phyloP scores from a whole-genome alignment of 2,113 vertebrate genomes.

The Rhagologus leucostigma region DNA sequence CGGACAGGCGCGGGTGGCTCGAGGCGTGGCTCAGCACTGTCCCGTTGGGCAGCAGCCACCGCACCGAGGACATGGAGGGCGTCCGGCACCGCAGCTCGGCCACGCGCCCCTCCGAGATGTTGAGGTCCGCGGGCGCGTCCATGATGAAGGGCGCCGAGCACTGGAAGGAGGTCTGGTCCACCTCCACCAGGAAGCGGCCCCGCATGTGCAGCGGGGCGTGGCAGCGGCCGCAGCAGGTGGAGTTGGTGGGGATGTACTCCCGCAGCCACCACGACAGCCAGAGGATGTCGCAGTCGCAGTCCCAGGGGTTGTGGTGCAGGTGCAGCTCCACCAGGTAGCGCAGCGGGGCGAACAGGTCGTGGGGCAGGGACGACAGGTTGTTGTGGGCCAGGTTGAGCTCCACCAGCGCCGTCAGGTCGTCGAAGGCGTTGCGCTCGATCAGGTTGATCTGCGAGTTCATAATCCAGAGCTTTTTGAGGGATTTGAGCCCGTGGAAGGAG shows the following conservation, averaged over 20 bases:
- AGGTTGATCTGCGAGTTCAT: constrained; percentile 94
- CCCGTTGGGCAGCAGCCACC: constrained; percentile 93
- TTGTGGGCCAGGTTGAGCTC: constrained; percentile 99
- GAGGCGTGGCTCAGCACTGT: constrained; percentile 94
- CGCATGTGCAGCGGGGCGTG: constrained; percentile 88
- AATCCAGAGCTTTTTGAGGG: constrained; percentile 96
- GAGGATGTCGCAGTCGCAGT: constrained; percentile 94
- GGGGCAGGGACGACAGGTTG: constrained; percentile 93
- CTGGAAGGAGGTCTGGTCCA: constrained; percentile 91
- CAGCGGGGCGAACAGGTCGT: constrained; percentile 93
- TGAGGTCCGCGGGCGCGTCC: constrained; percentile 90
- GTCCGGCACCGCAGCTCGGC: constrained; percentile 93
- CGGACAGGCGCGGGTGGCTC: constrained; percentile 86
- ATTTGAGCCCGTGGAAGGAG: constrained; percentile 89
- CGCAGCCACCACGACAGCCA: constrained; percentile 97
- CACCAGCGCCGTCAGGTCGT: constrained; percentile 91
- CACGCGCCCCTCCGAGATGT: constrained; percentile 92
- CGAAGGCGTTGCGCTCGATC: constrained; percentile 96
- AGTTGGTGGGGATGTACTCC: constrained; percentile 96
- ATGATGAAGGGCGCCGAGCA: constrained; percentile 95
- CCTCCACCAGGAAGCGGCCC: constrained; percentile 91
- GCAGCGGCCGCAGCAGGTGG: constrained; percentile 96
- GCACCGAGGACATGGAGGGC: constrained; percentile 91
- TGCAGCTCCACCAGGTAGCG: constrained; percentile 95
- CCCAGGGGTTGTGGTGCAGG: constrained; percentile 97